These are phyloP conservation scores for Coenobita brevimanus DNA, from an alignment of 1,140 invertebrate genomes.

Conservation along the genomic window DNA sequence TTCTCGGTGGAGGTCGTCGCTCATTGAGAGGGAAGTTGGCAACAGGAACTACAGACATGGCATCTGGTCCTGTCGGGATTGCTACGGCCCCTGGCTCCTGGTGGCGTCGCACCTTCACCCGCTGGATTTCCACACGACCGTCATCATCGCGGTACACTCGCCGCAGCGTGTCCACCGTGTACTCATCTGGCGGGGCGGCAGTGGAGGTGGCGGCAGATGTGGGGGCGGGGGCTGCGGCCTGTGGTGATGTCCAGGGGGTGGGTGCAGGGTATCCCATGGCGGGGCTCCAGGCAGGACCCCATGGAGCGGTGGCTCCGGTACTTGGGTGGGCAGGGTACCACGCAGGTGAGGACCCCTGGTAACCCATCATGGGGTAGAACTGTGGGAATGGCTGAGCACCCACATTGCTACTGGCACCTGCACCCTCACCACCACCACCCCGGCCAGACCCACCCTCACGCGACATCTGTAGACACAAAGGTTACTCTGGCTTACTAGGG, in stretches of 20 bases:
- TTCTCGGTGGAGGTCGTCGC: slow-evolving; percentile 65
- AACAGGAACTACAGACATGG: slow-evolving; percentile 52
- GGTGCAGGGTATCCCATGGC: slow-evolving; percentile 51
- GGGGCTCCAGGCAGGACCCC: slow-evolving; percentile 37
- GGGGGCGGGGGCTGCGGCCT: neutral
- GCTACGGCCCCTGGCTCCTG: slow-evolving; percentile 13
- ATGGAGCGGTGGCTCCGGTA: slow-evolving; percentile 6
- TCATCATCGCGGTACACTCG: slow-evolving; percentile 68
- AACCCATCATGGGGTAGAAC: slow-evolving; percentile 40
- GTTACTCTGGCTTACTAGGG: neutral
- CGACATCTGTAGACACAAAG: slow-evolving; percentile 25
- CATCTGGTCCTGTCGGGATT: slow-evolving; percentile 17
- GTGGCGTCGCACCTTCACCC: slow-evolving; percentile 64
- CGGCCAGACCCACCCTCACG: slow-evolving; percentile 1
- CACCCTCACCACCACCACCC: slow-evolving; percentile 16
- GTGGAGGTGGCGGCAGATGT: slow-evolving; percentile 4
- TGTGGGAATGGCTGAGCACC: slow-evolving; percentile 42
- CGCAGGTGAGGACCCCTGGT: slow-evolving; percentile 34
- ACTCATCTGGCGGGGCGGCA: slow-evolving; percentile 52
- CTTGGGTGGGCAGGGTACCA: slow-evolving; percentile 36
- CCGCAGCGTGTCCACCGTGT: slow-evolving; percentile 66
- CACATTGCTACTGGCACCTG: neutral
- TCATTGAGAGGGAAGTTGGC: slow-evolving; percentile 34
- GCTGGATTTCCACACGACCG: slow-evolving; percentile 66
- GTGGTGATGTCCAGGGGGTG: slow-evolving; percentile 36